phyloP scores from a whole-genome alignment of 2,113 vertebrate species.

The Notarius lentiginosus region DNA sequence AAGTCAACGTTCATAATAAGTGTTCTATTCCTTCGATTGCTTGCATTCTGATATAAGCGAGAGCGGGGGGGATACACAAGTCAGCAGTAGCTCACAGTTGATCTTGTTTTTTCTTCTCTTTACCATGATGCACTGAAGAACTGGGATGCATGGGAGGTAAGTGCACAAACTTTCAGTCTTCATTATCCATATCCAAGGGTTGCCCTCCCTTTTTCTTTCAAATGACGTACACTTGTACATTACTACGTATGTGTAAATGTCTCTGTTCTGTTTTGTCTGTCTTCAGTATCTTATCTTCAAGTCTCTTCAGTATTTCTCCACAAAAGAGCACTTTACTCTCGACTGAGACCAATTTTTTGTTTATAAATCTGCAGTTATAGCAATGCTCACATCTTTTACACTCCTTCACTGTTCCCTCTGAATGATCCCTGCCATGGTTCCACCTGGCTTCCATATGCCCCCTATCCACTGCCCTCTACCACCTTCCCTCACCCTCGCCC shows the following conservation, averaged over 20 bases:
- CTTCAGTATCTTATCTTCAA: slow-evolving; percentile 20
- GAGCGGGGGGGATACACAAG: no score
- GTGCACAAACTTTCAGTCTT: slow-evolving; percentile 50
- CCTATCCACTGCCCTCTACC: slow-evolving; percentile 15
- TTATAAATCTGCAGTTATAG: slow-evolving; percentile 22
- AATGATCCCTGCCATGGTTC: slow-evolving; percentile 40
- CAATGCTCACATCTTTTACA: slow-evolving; percentile 35
- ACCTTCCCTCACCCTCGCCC: slow-evolving; percentile 15
- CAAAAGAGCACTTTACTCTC: background rate
- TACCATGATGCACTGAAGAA: slow-evolving; percentile 39
- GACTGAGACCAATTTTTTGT: background rate
- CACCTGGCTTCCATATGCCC: slow-evolving; percentile 36
- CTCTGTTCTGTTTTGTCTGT: slow-evolving; percentile 11
- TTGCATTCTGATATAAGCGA: no score
- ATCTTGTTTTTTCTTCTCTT: slow-evolving; percentile 41
- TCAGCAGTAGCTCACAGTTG: no score
- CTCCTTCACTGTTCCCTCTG: slow-evolving; percentile 40
- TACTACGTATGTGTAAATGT: background rate
- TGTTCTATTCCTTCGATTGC: no score
- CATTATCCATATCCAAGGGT: background rate
- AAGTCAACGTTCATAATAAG: no score
- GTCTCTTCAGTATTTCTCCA: background rate
- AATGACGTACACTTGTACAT: background rate
- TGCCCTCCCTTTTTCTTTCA: background rate
- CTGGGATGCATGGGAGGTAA: slow-evolving; percentile 82